phyloP scores from a whole-genome alignment of 2,888 invertebrate species.

The Drosophila fulvimacula region DNA sequence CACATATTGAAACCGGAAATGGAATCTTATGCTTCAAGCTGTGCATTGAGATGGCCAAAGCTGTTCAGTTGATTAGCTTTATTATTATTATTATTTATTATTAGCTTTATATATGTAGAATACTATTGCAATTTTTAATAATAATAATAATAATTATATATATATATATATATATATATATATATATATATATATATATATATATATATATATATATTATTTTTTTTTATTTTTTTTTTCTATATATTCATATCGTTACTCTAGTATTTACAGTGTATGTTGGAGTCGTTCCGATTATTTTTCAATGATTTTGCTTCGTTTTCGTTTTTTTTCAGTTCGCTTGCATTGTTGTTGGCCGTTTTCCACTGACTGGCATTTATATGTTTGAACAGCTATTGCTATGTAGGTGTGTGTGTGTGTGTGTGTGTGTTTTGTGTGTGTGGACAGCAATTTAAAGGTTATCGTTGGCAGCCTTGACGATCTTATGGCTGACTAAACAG shows the following conservation, averaged over 20 bases:
- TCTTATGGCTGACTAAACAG: conserved; percentile 70
- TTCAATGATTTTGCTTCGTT: neutral
- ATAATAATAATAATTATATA: too few relatives aligned
- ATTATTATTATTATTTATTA: too few relatives aligned
- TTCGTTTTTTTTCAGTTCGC: neutral
- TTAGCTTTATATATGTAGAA: too few relatives aligned
- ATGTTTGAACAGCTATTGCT: conserved; percentile 47
- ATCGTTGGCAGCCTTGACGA: conserved; percentile 70
- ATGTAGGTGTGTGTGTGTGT: conserved; percentile 2
- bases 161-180: too few relatives aligned
- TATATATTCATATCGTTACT: neutral
- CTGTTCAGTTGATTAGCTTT: too few relatives aligned
- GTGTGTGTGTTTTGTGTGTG: conserved; percentile 16
- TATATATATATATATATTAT: neutral
- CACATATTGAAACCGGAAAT: neutral
- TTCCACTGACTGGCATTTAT: conserved; percentile 33
- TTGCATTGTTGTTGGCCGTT: conserved; percentile 30
- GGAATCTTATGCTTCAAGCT: neutral
- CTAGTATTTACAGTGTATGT: conserved; percentile 11
- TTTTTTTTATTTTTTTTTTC: too few relatives aligned
- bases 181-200: too few relatives aligned
- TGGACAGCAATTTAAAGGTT: conserved; percentile 70
- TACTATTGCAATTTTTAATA: too few relatives aligned
- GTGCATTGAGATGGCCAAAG: too few relatives aligned
- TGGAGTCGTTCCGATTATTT: neutral